Evolutionary conservation across 2,888 invertebrate genomes (phyloP).

Genomic region (Meliscaeva auricollis): DNA sequence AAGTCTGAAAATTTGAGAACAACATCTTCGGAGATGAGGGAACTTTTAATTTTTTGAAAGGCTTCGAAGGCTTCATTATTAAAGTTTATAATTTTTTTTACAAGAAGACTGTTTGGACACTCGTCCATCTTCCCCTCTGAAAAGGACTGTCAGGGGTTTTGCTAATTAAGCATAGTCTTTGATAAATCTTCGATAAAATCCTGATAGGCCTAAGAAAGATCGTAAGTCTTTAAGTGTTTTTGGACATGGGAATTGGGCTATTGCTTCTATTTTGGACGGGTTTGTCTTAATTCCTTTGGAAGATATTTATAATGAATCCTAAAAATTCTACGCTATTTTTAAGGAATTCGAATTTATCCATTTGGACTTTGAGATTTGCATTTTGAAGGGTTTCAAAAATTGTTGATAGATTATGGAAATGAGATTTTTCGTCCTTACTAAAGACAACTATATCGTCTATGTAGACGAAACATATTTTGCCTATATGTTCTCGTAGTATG

Average conservation of each 20-base stretch:
- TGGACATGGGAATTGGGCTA: neutral
- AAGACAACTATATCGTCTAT: constrained; percentile 9
- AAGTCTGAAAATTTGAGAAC: too few relatives aligned
- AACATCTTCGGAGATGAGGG: neutral
- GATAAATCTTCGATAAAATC: too few relatives aligned
- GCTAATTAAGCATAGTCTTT: neutral
- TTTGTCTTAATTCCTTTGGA: neutral
- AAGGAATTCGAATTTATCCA: too few relatives aligned
- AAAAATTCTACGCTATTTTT: too few relatives aligned
- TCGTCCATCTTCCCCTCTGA: neutral
- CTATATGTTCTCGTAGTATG: neutral
- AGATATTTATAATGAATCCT: neutral
- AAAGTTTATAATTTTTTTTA: neutral
- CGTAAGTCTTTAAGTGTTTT: neutral
- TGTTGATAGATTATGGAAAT: neutral
- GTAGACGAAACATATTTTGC: constrained; percentile 1
- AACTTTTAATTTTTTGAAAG: neutral
- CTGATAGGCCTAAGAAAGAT: neutral
- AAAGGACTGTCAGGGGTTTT: constrained; percentile 13
- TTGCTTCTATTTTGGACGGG: neutral
- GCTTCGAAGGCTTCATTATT: neutral
- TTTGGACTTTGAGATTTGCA: too few relatives aligned
- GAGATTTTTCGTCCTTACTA: neutral
- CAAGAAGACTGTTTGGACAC: neutral
- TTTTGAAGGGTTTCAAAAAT: neutral